Conservation (phyloP, 2,797 vertebrate genomes). For the Austrolebias charrua region DNA sequence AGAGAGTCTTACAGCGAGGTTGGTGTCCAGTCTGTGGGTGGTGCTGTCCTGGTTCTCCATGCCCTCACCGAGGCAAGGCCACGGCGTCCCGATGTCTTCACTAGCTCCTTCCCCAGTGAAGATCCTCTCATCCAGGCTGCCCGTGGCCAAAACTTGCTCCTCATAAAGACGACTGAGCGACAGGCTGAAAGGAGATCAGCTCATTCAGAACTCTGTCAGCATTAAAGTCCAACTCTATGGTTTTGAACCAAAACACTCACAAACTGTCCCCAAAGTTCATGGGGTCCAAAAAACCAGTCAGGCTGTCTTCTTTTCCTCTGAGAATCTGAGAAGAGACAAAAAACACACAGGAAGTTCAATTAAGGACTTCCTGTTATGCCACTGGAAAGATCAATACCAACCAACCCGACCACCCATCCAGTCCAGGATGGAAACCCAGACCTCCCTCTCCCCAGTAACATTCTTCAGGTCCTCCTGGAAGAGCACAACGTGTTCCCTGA, state of each 20-base stretch:
- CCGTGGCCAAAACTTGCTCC: slow-evolving; percentile 88
- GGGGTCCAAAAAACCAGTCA: slow-evolving; percentile 91
- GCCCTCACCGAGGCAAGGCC: slow-evolving; percentile 76
- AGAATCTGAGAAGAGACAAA: slow-evolving; percentile 78
- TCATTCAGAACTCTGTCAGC: neutral
- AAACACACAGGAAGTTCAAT: neutral
- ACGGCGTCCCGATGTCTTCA: slow-evolving; percentile 89
- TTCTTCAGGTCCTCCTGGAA: too few species aligned
- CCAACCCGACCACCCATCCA: too few species aligned
- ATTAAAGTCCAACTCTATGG: neutral
- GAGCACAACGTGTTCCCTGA: too few species aligned
- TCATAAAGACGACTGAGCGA: slow-evolving; percentile 91
- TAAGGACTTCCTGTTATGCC: neutral
- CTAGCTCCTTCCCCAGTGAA: slow-evolving; percentile 90
- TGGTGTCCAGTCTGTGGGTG: slow-evolving; percentile 77
- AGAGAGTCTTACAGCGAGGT: slow-evolving; percentile 57
- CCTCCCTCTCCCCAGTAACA: too few species aligned
- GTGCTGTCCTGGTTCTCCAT: slow-evolving; percentile 64
- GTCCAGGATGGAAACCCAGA: too few species aligned
- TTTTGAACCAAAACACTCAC: slow-evolving; percentile 76
- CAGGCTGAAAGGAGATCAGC: slow-evolving; percentile 71
- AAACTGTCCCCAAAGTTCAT: slow-evolving; percentile 91
- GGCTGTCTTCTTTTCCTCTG: slow-evolving; percentile 88
- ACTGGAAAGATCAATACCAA: neutral
- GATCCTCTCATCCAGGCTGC: slow-evolving; percentile 90